Conservation (phyloP, 2,888 invertebrate genomes). For the Diabrotica balteata region DNA sequence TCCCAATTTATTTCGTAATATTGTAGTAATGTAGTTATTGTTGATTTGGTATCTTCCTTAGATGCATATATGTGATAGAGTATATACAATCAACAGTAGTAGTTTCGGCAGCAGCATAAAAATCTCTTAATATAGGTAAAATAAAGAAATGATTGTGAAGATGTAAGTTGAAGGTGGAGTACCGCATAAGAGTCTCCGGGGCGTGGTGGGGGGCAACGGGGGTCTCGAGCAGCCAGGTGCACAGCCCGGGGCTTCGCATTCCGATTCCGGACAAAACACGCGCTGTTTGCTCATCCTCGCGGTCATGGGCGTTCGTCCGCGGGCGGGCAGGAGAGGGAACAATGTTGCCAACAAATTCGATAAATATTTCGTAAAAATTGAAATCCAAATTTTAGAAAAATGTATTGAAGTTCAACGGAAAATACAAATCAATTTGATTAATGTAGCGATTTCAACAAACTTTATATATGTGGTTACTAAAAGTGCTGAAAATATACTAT, state of each 20-base stretch:
- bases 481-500: too few relatives aligned
- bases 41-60: too few relatives aligned
- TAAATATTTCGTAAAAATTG: too few relatives aligned
- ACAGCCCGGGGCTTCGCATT: conserved; percentile 58
- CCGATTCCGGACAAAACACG: conserved; percentile 60
- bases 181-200: conserved; percentile 30
- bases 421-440: too few relatives aligned
- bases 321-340: conserved; percentile 12
- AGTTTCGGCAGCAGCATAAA: too few relatives aligned
- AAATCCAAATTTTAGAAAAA: not conserved
- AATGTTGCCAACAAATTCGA: conserved; percentile 7
- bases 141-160: conserved; percentile 35
- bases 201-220: conserved; percentile 44
- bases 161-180: conserved; percentile 37
- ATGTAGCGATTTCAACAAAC: too few relatives aligned
- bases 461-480: too few relatives aligned
- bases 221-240: conserved; percentile 56
- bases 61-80: too few relatives aligned
- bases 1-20: too few relatives aligned
- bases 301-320: conserved; percentile 41
- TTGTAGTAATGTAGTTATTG: too few relatives aligned
- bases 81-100: too few relatives aligned
- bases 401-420: not conserved
- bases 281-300: conserved; percentile 58
- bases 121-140: conserved; percentile 19